Evolutionary conservation across 2,113 vertebrate species (phyloP).

Genomic region (Butastur rufipennis): DNA sequence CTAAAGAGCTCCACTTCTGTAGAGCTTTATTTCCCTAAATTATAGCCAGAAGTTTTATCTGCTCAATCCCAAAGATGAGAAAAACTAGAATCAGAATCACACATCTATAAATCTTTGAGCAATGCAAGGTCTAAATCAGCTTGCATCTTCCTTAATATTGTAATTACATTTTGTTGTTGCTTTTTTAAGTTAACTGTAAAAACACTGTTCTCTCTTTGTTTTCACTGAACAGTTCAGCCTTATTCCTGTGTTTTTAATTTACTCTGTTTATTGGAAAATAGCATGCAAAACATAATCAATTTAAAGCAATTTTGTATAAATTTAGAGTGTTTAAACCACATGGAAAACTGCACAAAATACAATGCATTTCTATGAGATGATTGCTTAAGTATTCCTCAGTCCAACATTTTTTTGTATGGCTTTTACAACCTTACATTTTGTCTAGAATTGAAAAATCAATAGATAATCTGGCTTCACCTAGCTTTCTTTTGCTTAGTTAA

Average conservation of each 20-base stretch:
- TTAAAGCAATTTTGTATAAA: not conserved
- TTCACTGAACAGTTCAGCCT: not conserved
- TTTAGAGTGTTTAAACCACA: not conserved
- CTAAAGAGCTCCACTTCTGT: not conserved
- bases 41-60: not conserved
- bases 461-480: not conserved
- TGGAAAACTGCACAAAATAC: not conserved
- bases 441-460: not conserved
- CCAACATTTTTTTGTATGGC: not conserved
- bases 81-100: not conserved
- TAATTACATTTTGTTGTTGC: not conserved
- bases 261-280: not conserved
- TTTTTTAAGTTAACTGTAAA: not conserved
- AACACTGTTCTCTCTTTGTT: not conserved
- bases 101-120: not conserved
- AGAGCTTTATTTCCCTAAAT: not conserved
- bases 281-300: not conserved
- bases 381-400: not conserved
- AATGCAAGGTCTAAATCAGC: not conserved
- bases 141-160: not conserved
- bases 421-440: not conserved
- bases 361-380: not conserved
- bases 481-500: not conserved
- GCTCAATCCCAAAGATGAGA: not conserved
- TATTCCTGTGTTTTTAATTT: not conserved